These are phyloP conservation scores for Mormoops blainvillei DNA, from an alignment of 2,113 vertebrate species.

Conservation along the genomic window DNA sequence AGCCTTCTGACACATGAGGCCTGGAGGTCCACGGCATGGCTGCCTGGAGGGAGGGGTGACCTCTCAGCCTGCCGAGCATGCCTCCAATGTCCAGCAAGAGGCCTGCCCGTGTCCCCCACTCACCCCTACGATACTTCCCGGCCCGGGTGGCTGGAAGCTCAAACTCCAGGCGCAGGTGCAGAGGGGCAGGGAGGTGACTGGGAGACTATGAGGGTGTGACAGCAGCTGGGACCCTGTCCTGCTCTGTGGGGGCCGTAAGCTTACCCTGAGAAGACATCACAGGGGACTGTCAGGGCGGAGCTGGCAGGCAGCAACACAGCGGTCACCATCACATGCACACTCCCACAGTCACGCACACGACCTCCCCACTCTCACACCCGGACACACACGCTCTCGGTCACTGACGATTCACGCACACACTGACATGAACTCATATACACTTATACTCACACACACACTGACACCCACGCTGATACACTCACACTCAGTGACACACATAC, in stretches of 20 bases:
- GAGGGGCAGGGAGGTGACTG: background rate
- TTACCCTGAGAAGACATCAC: background rate
- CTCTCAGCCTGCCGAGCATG: accelerated
- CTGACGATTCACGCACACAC: background rate
- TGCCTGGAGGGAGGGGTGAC: background rate
- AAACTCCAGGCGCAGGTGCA: background rate
- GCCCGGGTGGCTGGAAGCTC: background rate
- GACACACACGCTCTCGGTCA: background rate
- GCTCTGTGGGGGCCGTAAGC: background rate
- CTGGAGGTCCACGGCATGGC: accelerated
- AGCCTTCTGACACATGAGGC: background rate
- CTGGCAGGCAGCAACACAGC: background rate
- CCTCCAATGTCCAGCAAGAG: background rate
- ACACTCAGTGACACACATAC: too few relatives aligned
- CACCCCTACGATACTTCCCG: too few relatives aligned
- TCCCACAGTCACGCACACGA: background rate
- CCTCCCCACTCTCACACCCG: background rate
- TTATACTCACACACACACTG: background rate
- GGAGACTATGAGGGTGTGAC: background rate
- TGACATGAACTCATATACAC: background rate
- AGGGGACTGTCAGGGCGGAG: background rate
- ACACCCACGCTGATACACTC: background rate
- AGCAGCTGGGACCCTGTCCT: background rate
- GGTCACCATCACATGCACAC: background rate
- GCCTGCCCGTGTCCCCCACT: background rate